A percentile compares a stretch with the other conserved stretches of the same genome.
These are phyloP conservation scores for Actinia equina DNA, from an alignment of 64 coral and sea anemone genomes.

Conservation along the genomic window DNA sequence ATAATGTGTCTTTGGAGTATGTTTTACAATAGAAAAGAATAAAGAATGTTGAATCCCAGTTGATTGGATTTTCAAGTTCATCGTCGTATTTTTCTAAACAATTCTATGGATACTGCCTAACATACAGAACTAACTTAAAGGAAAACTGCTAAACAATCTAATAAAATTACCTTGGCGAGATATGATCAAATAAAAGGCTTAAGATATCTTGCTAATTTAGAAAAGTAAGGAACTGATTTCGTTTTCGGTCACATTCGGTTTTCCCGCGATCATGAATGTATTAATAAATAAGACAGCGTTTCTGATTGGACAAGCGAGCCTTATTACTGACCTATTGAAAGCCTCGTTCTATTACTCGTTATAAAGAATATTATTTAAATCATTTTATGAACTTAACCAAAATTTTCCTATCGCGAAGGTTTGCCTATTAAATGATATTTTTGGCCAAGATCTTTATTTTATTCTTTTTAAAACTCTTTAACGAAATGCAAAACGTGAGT, in stretches of 20 bases:
- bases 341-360: slow-evolving; percentile 28
- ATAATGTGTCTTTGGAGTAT: slow-evolving; percentile 13
- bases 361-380: neutral
- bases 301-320: slow-evolving; percentile 30
- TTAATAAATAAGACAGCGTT: slow-evolving; percentile 3
- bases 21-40: neutral
- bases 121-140: neutral
- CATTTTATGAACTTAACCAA: neutral
- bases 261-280: slow-evolving; percentile 59
- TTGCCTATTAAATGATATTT: neutral
- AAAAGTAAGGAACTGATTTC: neutral
- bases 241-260: slow-evolving; percentile 35
- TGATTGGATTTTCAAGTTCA: too few relatives aligned
- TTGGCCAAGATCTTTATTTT: neutral
- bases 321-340: slow-evolving; percentile 34
- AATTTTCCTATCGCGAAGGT: neutral
- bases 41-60: too few relatives aligned
- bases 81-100: neutral
- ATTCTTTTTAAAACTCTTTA: neutral
- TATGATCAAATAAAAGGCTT: neutral
- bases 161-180: neutral
- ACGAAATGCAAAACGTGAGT: neutral
- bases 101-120: neutral
- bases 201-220: neutral
- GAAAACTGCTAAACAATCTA: neutral